These are phyloP conservation scores for Cyclophora punctaria DNA, from an alignment of 2,888 invertebrate genomes.

Conservation along the genomic window DNA sequence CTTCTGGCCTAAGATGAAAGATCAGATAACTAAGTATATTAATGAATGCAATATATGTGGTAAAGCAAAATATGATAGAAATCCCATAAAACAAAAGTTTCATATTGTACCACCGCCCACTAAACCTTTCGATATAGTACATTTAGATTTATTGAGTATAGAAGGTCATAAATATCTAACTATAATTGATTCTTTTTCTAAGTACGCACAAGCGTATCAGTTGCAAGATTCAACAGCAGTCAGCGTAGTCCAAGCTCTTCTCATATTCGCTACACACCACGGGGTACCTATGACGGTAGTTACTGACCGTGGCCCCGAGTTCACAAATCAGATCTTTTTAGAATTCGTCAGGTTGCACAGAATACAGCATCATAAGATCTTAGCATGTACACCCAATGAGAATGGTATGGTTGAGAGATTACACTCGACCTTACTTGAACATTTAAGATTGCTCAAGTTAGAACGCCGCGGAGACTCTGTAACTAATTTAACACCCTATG, in stretches of 20 bases:
- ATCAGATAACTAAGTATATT: constrained; percentile 5
- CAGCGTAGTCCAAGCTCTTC: constrained; percentile 14
- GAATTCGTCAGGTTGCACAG: constrained; percentile 14
- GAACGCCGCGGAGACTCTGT: constrained; percentile 2
- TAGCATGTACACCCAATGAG: constrained; percentile 11
- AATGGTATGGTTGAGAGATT: constrained; percentile 12
- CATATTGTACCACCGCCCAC: background rate
- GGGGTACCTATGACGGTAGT: constrained; percentile 15
- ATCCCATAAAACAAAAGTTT: constrained; percentile 12
- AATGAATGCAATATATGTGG: constrained; percentile 14
- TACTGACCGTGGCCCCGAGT: constrained; percentile 13
- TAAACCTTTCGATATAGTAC: constrained; percentile 18
- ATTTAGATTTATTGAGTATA: constrained; percentile 14
- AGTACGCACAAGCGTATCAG: constrained; percentile 17
- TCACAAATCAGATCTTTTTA: no score
- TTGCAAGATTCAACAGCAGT: constrained; percentile 14
- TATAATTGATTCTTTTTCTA: constrained; percentile 12
- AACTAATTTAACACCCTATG: constrained; percentile 4
- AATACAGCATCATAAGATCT: constrained; percentile 10
- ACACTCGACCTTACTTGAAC: constrained; percentile 3
- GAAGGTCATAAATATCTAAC: constrained; percentile 18
- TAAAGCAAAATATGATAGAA: constrained; percentile 19
- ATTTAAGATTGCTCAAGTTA: constrained; percentile 3
- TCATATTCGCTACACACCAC: constrained; percentile 14
- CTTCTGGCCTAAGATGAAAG: constrained; percentile 24